Percentiles rank a stretch among this genome's conserved stretches.
Evolutionary conservation across 1,140 invertebrate genomes (phyloP).

Genomic region (Halictus rubicundus): DNA sequence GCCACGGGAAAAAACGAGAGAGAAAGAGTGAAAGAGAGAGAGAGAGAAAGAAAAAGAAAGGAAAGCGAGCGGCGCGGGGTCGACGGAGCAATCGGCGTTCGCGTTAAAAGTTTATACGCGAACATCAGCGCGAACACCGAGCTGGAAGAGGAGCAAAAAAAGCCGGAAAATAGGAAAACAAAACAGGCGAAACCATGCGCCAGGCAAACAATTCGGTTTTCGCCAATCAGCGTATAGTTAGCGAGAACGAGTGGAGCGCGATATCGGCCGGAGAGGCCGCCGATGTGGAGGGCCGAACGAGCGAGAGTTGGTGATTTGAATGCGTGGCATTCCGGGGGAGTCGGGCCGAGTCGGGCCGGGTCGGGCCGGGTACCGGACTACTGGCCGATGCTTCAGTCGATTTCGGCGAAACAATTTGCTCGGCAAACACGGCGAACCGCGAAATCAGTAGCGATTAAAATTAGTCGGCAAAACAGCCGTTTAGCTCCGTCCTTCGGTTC

Average conservation of each 20-base stretch:
- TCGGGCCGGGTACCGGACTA: too few relatives aligned
- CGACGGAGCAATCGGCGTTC: neutral
- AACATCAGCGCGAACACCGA: neutral
- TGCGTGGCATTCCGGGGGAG: neutral
- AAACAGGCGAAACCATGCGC: neutral
- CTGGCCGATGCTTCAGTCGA: neutral
- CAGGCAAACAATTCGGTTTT: neutral
- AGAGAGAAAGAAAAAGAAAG: neutral
- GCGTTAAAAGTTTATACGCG: conserved; percentile 6
- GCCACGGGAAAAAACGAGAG: too few relatives aligned
- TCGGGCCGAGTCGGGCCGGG: neutral
- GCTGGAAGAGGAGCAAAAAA: neutral
- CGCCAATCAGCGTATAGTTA: conserved; percentile 5
- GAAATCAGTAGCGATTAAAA: neutral
- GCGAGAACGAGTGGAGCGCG: neutral
- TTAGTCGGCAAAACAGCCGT: conserved; percentile 2
- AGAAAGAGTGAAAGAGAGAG: too few relatives aligned
- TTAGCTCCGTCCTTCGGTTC: neutral
- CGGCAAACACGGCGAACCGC: conserved; percentile 2
- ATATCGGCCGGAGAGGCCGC: neutral
- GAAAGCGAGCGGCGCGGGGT: neutral
- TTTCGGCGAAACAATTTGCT: neutral
- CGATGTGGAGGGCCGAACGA: neutral
- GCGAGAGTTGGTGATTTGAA: neutral
- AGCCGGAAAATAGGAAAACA: too few relatives aligned